Evolutionary conservation across 2,888 invertebrate species (phyloP), one percentile per base, ranked within the genome.

Genomic region (Pristionchus arcanus): DNA sequence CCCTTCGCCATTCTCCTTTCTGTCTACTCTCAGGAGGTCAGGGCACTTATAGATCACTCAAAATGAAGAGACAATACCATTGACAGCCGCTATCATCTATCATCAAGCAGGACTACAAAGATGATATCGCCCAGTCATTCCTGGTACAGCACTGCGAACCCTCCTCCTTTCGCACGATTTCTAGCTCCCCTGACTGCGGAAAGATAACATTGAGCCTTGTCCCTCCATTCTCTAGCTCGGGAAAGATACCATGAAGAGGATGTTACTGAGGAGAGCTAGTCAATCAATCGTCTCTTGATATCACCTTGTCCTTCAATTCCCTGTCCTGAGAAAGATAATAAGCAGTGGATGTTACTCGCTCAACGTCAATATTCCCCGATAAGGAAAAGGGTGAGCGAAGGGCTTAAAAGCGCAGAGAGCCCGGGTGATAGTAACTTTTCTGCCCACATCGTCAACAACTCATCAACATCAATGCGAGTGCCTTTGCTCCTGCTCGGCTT

Each of bases 321-420:
- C 42, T 49, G 42, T 0, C 42, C n/a, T 7, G 3, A 1, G 9
- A 63, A 63, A 63, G 63, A 63, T 21, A 25, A 0, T 7, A 63
- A 2, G 25, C 25, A 25, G 11, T 63, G 63, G 63, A 63, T n/a
- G 63, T 63, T 63, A 63, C 63, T 63, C 63, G 63, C n/a, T n/a
- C 63, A 25, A n/a, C 63, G 63, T 63, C 63, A 63, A 63, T 63
- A 21, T 63, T 63, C 63, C 5, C n/a, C 21, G 63, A 63, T 63
- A 63, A 63, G 68, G 19, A 21, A 74, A 74, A 74, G 74, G 74
- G 74, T 74, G 74, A 74, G 74, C 74, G 21, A 34, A 74, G 74
- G 74, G 74, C 74, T 74, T 74, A 74, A 37, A 74, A 74, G 74
- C 74, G 74, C 34, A 21, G 74, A 74, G 34, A 16, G 74, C 37